A percentile compares a stretch with the other conserved stretches of the same genome.
Conservation (phyloP, 2,113 vertebrate genomes). For the Andinoacara biseriatus region DNA sequence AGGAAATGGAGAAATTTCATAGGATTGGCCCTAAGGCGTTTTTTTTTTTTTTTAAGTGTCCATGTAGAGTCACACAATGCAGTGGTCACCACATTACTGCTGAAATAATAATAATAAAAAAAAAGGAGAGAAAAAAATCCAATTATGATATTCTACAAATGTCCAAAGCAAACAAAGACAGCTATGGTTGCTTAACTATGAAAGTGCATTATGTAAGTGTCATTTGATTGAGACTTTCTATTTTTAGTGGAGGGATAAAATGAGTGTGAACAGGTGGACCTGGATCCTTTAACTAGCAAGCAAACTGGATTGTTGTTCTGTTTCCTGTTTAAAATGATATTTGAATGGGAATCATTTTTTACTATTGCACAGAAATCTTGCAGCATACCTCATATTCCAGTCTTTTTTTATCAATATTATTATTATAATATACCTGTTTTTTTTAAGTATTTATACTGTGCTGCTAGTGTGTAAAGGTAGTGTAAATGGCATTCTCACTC, state of each 20-base stretch:
- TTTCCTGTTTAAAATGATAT: slow-evolving; percentile 30
- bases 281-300: slow-evolving; percentile 28
- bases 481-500: slow-evolving; percentile 58
- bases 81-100: neutral
- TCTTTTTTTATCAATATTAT: neutral
- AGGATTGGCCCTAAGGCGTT: neutral
- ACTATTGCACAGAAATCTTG: neutral
- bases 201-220: neutral
- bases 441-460: slow-evolving; percentile 21
- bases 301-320: slow-evolving; percentile 25
- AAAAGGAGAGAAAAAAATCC: neutral
- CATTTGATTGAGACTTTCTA: slow-evolving; percentile 66
- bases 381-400: neutral
- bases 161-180: slow-evolving; percentile 30
- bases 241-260: slow-evolving; percentile 69
- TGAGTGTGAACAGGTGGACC: slow-evolving; percentile 69
- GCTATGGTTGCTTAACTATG: slow-evolving; percentile 38
- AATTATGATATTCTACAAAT: neutral
- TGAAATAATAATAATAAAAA: neutral
- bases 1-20: slow-evolving; percentile 34
- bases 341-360: neutral
- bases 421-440: slow-evolving; percentile 19
- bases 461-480: slow-evolving; percentile 15
- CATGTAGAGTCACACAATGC: neutral
- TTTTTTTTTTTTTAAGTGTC: neutral